Base-by-base conservation (phyloP, 1,140 invertebrate species). In the Brachionus angularis region DNA sequence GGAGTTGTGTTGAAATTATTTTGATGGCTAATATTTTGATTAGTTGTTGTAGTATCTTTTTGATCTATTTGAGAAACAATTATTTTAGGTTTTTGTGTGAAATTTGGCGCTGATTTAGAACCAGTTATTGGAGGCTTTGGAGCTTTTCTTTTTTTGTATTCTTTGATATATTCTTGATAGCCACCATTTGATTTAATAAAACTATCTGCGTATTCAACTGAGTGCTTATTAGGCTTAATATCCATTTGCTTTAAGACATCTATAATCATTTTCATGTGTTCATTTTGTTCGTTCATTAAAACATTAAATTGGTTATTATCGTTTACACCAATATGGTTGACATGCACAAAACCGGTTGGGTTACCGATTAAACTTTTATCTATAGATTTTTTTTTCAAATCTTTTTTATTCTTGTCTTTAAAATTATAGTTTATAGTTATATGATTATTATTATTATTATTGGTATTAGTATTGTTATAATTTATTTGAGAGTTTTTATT, bases 171-270 rank as follows among this genome's bases (percentile, higher is more conserved):
- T 47, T 67, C 47, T 4, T 33, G 23, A 36, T 67, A 67, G 10
- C 62, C 62, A 31, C 62, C 62, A 34, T 49, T 67, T 46, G 62
- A 67, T 29, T 67, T 50, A 23, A 67, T 67, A 50, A 31, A 67
- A 46, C 34, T 67, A 25, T 50, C 47, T 2, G 62, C 62, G 10
- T 47, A 67, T 18, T 67, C 47, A 4, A 67, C 62, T 21, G 27
- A 29, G 10, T 67, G 36, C 18, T 47, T 47, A 47, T 47, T 67
- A 3, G 62, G 62, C n/a, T 50, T 67, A 23, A 67, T 67, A 31
- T 67, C 21, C 12, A 67, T 12, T 18, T 67, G 62, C 12, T 67
- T 67, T n/a, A 67, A 27, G n/a, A 67, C 47, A 18, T 67, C 62
- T 16, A 47, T 21, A 21, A 67, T 46, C 62, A 67, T 67, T 47